Percentiles rank a stretch among this genome's conserved stretches.
Conservation (phyloP, 2,888 invertebrate species). For the Hirtodrosophila trivittata region DNA sequence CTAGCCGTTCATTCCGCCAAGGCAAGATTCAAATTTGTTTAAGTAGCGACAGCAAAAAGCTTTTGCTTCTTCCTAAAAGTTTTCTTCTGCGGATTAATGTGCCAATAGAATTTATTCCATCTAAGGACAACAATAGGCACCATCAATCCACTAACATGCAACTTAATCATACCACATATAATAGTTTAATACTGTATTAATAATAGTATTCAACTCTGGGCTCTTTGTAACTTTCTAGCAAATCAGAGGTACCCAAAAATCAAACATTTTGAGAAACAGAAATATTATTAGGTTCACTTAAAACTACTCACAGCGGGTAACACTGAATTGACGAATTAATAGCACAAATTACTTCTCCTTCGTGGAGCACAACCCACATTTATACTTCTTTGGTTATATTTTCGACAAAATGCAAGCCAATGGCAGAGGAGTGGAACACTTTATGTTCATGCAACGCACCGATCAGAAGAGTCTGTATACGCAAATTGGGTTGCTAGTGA, state of each 20-base stretch:
- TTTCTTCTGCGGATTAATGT: constrained; percentile 23
- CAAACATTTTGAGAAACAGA: no score
- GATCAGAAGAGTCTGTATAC: constrained; percentile 78
- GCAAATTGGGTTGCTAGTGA: constrained; percentile 76
- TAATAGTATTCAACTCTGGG: no score
- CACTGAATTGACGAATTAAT: no score
- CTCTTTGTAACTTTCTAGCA: no score
- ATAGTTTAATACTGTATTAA: no score
- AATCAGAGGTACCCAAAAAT: no score
- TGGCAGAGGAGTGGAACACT: constrained; percentile 59
- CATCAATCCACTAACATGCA: constrained; percentile 12
- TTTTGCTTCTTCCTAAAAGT: constrained; percentile 11
- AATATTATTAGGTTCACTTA: constrained; percentile 3
- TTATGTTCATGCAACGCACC: constrained; percentile 70
- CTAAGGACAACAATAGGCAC: constrained; percentile 48
- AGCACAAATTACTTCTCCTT: no score
- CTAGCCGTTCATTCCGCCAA: constrained; percentile 72
- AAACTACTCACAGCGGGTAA: no score
- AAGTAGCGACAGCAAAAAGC: constrained; percentile 15
- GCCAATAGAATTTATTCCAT: constrained; percentile 46
- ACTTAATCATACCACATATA: constrained; percentile 22
- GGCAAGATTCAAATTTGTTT: constrained; percentile 40
- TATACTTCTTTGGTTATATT: neutral
- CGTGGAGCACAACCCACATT: no score
- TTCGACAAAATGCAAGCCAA: constrained; percentile 42